A percentile compares a stretch with the other conserved stretches of the same genome.
Evolutionary conservation across 2,113 vertebrate species (phyloP).

Genomic region (Tichodroma muraria): DNA sequence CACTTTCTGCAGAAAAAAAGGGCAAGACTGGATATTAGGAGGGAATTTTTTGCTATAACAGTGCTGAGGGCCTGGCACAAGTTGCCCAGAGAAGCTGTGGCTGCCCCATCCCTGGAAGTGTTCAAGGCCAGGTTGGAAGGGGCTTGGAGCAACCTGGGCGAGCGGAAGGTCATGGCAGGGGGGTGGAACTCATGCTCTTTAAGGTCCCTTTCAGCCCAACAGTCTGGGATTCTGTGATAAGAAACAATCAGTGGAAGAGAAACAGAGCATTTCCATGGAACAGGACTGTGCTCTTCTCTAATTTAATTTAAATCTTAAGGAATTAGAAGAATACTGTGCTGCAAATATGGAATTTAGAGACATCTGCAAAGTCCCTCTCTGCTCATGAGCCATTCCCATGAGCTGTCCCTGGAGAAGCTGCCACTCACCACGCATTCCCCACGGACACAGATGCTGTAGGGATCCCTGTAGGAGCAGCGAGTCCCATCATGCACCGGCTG

Average conservation of each 20-base stretch:
- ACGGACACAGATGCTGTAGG: slow-evolving; percentile 91
- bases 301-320: neutral
- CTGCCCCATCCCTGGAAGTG: neutral
- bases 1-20: slow-evolving; percentile 79
- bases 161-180: neutral
- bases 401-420: neutral
- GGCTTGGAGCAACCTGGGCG: neutral
- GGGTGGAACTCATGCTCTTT: neutral
- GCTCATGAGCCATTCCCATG: rapidly evolving
- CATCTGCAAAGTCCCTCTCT: neutral
- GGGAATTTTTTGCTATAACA: neutral
- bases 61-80: neutral
- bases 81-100: neutral
- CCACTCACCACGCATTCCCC: slow-evolving; percentile 94
- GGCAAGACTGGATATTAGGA: neutral
- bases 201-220: neutral
- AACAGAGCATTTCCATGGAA: neutral
- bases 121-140: neutral
- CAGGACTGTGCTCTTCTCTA: neutral
- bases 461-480: slow-evolving; percentile 91
- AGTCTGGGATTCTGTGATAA: neutral
- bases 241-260: neutral
- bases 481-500: slow-evolving; percentile 92
- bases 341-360: neutral
- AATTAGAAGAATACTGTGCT: neutral